Conservation (phyloP, 2,888 invertebrate genomes). For the Oscheius sp. region DNA sequence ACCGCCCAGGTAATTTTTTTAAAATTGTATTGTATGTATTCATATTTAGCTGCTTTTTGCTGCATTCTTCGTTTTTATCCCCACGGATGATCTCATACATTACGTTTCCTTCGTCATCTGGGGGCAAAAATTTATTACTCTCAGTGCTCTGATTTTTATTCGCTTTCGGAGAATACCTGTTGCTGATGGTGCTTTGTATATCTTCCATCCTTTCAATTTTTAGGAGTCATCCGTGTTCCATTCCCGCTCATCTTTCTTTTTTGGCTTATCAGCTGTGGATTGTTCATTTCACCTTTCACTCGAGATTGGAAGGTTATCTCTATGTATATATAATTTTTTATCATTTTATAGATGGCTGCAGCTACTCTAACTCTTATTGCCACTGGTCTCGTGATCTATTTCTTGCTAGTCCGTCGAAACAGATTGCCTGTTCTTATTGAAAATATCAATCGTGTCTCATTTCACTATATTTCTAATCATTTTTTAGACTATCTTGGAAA, state of each 20-base stretch:
- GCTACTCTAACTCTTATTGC: too few species aligned
- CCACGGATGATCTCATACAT: slow-evolving; percentile 57
- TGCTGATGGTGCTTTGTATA: slow-evolving; percentile 32
- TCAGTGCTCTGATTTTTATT: slow-evolving; percentile 57
- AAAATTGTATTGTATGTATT: background rate
- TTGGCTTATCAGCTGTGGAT: slow-evolving; percentile 54
- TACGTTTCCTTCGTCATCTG: slow-evolving; percentile 64
- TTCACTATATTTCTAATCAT: too few species aligned
- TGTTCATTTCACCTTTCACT: too few species aligned
- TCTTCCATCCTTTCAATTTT: too few species aligned
- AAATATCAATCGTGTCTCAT: too few species aligned
- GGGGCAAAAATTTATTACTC: slow-evolving; percentile 50
- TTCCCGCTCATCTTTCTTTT: slow-evolving; percentile 57
- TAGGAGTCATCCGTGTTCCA: slow-evolving; percentile 67
- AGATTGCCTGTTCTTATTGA: too few species aligned
- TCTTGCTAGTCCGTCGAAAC: too few species aligned
- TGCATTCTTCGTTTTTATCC: slow-evolving; percentile 52
- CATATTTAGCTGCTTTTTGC: slow-evolving; percentile 44
- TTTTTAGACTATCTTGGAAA: too few species aligned
- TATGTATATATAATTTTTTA: too few species aligned
- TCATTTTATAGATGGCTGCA: too few species aligned
- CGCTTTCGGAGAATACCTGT: slow-evolving; percentile 55
- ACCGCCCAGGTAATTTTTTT: slow-evolving; percentile 48
- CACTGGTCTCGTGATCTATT: too few species aligned
- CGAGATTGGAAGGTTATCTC: too few species aligned